These are phyloP conservation scores for Coturnix japonica DNA, from an alignment of 2,113 vertebrate genomes.

Conservation along the genomic window DNA sequence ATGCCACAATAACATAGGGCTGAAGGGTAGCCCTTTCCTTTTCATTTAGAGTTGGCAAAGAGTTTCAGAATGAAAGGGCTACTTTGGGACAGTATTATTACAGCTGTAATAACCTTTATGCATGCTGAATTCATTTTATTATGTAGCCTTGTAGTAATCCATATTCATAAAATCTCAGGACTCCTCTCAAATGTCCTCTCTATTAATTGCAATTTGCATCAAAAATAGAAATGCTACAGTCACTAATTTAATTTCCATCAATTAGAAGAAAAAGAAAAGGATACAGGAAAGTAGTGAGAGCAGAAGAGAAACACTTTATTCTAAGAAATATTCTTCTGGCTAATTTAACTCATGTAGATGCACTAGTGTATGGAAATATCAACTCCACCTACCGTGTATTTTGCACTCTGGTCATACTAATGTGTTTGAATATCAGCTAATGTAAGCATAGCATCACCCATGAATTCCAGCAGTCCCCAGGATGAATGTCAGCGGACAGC, in stretches of 20 bases:
- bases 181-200: conserved; percentile 19
- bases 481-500: not conserved
- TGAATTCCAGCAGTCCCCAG: not conserved
- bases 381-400: not conserved
- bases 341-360: not conserved
- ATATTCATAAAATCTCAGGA: conserved; percentile 23
- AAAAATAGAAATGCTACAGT: not conserved
- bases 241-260: conserved; percentile 25
- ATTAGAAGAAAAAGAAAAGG: not conserved
- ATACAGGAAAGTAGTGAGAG: not conserved
- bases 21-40: not conserved
- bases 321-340: not conserved
- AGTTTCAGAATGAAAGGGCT: not conserved
- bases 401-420: not conserved
- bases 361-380: not conserved
- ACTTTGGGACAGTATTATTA: conserved; percentile 3
- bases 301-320: not conserved
- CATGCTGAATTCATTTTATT: conserved; percentile 19
- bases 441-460: not conserved
- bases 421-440: not conserved
- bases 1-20: not conserved
- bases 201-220: conserved; percentile 53
- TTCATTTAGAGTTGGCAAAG: not conserved
- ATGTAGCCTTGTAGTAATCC: conserved; percentile 38
- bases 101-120: conserved; percentile 20